A percentile compares a stretch with the other conserved stretches of the same genome.
phyloP scores from a whole-genome alignment of 2,113 vertebrate genomes.

The Lathamus discolor region DNA sequence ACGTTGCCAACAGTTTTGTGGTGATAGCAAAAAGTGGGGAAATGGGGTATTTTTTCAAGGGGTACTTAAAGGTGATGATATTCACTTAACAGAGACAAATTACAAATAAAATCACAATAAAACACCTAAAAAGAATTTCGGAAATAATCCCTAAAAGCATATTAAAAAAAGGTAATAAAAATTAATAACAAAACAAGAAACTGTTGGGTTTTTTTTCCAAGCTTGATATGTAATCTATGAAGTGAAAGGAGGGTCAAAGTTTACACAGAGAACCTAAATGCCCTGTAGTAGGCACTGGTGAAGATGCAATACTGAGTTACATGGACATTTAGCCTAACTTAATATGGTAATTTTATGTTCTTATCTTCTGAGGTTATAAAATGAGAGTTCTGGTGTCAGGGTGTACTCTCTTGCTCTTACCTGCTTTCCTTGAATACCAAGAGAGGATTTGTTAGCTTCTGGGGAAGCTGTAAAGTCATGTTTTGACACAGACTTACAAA shows the following conservation, averaged over 20 bases:
- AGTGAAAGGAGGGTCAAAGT: conserved; percentile 23
- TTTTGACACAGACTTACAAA: neutral
- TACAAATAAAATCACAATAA: neutral
- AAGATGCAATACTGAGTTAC: neutral
- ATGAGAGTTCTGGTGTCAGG: neutral
- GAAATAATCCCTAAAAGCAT: neutral
- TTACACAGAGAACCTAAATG: conserved; percentile 12
- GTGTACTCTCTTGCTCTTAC: neutral
- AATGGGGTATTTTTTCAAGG: neutral
- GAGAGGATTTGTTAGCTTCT: neutral
- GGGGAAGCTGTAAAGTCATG: neutral
- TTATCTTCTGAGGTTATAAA: neutral
- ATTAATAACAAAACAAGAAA: neutral
- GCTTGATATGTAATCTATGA: conserved; percentile 28
- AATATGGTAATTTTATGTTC: neutral
- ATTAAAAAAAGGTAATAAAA: neutral
- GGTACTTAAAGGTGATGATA: neutral
- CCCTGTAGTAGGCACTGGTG: neutral
- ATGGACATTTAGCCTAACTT: neutral
- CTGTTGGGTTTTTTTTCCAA: neutral
- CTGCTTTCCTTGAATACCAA: neutral
- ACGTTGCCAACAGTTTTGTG: neutral
- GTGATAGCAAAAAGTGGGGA: neutral
- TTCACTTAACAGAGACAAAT: neutral
- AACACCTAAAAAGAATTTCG: neutral